Evolutionary conservation across 2,888 invertebrate genomes (phyloP).

Genomic region (Amiota communis): DNA sequence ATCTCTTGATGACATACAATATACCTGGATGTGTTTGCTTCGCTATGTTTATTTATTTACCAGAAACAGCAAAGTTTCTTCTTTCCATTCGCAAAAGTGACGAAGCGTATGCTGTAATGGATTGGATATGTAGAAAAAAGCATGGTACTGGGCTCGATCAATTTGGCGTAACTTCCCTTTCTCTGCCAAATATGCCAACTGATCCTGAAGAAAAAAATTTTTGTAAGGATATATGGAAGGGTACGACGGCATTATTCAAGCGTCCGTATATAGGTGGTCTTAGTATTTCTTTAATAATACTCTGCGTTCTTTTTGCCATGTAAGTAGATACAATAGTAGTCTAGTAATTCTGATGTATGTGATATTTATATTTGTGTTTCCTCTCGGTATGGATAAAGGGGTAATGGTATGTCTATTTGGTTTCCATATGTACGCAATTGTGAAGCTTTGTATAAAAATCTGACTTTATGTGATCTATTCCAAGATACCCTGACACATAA

Average conservation of each 20-base stretch:
- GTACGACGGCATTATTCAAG: constrained; percentile 26
- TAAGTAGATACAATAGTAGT: constrained; percentile 21
- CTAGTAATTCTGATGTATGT: neutral
- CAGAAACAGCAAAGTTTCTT: constrained; percentile 46
- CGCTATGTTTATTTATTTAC: constrained; percentile 27
- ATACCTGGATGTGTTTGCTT: no score
- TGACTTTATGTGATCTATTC: no score
- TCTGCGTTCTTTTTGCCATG: constrained; percentile 31
- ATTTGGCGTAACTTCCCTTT: constrained; percentile 30
- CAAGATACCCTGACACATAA: no score
- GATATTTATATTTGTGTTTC: neutral
- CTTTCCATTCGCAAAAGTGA: constrained; percentile 16
- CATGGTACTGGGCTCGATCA: constrained; percentile 33
- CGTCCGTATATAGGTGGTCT: neutral
- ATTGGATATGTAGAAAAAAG: constrained; percentile 39
- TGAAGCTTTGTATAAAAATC: no score
- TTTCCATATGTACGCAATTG: neutral
- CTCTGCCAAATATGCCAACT: no score
- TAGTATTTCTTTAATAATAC: constrained; percentile 9
- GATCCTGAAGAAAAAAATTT: neutral
- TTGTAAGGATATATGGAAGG: constrained; percentile 18
- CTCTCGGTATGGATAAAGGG: constrained; percentile 23
- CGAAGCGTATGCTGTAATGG: constrained; percentile 35
- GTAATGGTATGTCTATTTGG: constrained; percentile 34
- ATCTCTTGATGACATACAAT: no score